These are phyloP conservation scores for Notolepis coatsorum DNA, from an alignment of 2,797 vertebrate species.

Conservation along the genomic window DNA sequence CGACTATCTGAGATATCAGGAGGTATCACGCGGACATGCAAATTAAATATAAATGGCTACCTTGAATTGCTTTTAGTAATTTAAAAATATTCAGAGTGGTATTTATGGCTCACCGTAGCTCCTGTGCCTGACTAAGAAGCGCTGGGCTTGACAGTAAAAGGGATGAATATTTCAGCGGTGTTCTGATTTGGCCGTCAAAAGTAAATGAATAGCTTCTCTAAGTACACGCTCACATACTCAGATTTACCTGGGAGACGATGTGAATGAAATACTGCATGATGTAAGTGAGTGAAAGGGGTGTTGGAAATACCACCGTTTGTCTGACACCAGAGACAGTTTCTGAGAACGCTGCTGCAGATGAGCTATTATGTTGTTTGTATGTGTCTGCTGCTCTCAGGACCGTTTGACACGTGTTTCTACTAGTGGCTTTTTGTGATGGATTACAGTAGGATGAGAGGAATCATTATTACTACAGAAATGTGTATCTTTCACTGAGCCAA, in stretches of 20 bases:
- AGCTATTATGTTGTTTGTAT: conserved; percentile 54
- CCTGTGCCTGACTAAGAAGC: no score
- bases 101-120: conserved; percentile 44
- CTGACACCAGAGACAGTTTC: conserved; percentile 38
- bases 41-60: conserved; percentile 79
- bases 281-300: conserved; percentile 63
- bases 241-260: conserved; percentile 49
- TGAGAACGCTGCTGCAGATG: conserved; percentile 37
- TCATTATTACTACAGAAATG: conserved; percentile 5
- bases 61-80: conserved; percentile 81
- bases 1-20: conserved; percentile 62
- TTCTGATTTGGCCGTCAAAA: conserved; percentile 61
- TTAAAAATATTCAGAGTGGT: conserved; percentile 81
- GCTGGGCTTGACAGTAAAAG: conserved; percentile 51
- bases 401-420: conserved; percentile 11
- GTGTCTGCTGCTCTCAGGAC: conserved; percentile 33
- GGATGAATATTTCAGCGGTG: conserved; percentile 61
- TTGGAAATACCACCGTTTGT: conserved; percentile 40
- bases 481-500: conserved; percentile 16
- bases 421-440: neutral
- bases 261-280: conserved; percentile 56
- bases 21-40: conserved; percentile 50
- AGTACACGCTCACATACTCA: conserved; percentile 44
- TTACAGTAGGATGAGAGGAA: conserved; percentile 10
- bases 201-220: conserved; percentile 58